Evolutionary conservation across 2,113 vertebrate genomes (phyloP).

Genomic region (Tachysurus fulvidraco): DNA sequence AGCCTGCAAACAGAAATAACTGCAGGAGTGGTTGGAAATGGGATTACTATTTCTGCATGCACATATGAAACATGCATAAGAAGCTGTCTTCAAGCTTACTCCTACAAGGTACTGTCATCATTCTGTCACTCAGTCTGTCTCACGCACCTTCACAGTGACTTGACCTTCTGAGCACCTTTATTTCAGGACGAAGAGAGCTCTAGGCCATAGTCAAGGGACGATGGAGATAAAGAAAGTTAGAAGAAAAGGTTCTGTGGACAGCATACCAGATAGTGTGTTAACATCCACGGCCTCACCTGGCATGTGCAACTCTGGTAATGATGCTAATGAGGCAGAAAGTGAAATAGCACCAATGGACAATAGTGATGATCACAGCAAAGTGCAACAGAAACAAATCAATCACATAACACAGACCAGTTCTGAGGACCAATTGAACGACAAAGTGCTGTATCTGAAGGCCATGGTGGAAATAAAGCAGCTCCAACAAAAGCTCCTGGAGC

Average conservation of each 20-base stretch:
- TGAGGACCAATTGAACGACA: constrained; percentile 43
- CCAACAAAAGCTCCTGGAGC: constrained; percentile 69
- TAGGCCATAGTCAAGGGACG: no score
- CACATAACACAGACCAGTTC: constrained; percentile 72
- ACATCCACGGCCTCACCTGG: constrained; percentile 4
- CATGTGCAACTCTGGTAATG: not conserved
- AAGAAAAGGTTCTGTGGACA: not conserved
- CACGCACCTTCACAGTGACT: not conserved
- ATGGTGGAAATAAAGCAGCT: constrained; percentile 73
- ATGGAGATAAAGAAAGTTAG: constrained; percentile 18
- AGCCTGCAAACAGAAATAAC: not conserved
- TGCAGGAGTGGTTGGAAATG: not conserved
- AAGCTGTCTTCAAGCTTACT: not conserved
- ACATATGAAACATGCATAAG: not conserved
- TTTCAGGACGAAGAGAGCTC: constrained; percentile 33
- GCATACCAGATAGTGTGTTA: not conserved
- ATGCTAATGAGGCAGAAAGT: not conserved
- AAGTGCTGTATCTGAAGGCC: constrained; percentile 73
- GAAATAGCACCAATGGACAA: not conserved
- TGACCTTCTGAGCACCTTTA: not conserved
- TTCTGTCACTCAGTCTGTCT: not conserved
- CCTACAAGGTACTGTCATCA: constrained; percentile 54
- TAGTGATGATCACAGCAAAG: constrained; percentile 63
- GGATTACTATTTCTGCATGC: not conserved
- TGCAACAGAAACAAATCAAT: constrained; percentile 75